Evolutionary conservation across 2,113 vertebrate genomes (phyloP), one percentile per base, ranked within the genome.

Genomic region (Maccullochella peelii): DNA sequence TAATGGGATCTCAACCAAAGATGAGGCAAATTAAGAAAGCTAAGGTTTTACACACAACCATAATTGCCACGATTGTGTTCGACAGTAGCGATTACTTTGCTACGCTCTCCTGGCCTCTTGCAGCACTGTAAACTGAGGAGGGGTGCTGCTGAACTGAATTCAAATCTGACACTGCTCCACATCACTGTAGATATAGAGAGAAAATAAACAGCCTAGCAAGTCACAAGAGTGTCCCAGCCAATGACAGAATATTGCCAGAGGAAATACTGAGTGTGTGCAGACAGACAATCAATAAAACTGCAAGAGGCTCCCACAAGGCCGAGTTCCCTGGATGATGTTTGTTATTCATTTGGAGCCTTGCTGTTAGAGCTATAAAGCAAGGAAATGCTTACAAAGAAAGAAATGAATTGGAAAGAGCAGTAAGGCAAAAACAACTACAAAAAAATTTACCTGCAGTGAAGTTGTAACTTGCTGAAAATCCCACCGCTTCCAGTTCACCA

Each of bases 381-480:
- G 23, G 57, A 74, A 38, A 38, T 38, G 66, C 80, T 89, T 52
- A 38, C 55, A 72, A 80, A 79, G 33, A 36, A 21, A 79, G n/a
- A 80, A 77, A 68, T 10, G 3, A 58, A 55, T 5, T 80, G 61
- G 79, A 50, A 33, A 11, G 30, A 57, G 36, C 33, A 84, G 77
- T 12, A 33, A n/a, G 40, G 36, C 27, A 61, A 67, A 57, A 69
- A 55, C 38, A 40, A 50, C 2, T 3, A 15, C 9, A 44, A 8
- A 72, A 27, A n/a, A 54, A 61, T 6, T 21, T 90, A 99, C 98
- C 98, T 96, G 98, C 96, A 90, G 97, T 99, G 94, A 99, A 99
- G 95, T 99, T 99, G 95, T 99, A 99, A 70, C 95, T 97, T 74
- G 98, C 98, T 79, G 97, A 98, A 96, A 99, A 99, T 92, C 98